Evolutionary conservation across 2,888 invertebrate genomes (phyloP), one percentile per base, ranked within the genome.

Genomic region (Phyto melanocephala): DNA sequence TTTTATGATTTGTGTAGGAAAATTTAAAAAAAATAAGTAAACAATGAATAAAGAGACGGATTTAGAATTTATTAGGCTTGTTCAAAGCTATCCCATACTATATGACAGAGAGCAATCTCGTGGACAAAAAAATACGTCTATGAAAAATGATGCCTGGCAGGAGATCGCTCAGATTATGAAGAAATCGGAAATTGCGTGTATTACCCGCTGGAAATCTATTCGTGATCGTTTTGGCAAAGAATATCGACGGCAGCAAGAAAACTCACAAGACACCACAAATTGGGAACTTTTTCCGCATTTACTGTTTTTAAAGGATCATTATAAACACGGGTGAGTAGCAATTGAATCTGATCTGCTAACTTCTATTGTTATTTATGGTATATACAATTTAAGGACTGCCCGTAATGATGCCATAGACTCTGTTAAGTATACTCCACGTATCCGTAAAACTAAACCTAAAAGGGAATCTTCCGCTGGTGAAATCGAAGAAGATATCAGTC

Each of bases 171-270:
- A 80, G 8, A 85, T 85, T 28, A 22, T 89, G 20, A 86, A 87
- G 0, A 89, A 87, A 37, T 89, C 90, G 5, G 89, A 89, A 35
- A 77, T 89, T 2, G 89, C 89, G 8, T 89, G 90, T 65, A 90
- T 89, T 2, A 89, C 89, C 7, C 87, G 89, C 5, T 89, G 89
- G 89, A 89, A 89, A 60, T 89, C 90, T 45, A 86, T 89, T 52
- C 85, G 90, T 0, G 89, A 89, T 80, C 86, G 89, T 1, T 89
- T 90, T 78, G 90, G 90, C 1, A 89, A 88, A 54, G 89, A 89
- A 42, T 88, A 86, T 15, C 84, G 89, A 0, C 86, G 89, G 0
- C 86, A 88, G 24, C 90, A 88, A 54, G 88, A 88, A 35, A 84
- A 87, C 20, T 86, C 90, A 0, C 85, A 87, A 1, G 87, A 87